These are phyloP conservation scores for Graptemys geographica DNA, from an alignment of 2,797 vertebrate species.

Conservation along the genomic window DNA sequence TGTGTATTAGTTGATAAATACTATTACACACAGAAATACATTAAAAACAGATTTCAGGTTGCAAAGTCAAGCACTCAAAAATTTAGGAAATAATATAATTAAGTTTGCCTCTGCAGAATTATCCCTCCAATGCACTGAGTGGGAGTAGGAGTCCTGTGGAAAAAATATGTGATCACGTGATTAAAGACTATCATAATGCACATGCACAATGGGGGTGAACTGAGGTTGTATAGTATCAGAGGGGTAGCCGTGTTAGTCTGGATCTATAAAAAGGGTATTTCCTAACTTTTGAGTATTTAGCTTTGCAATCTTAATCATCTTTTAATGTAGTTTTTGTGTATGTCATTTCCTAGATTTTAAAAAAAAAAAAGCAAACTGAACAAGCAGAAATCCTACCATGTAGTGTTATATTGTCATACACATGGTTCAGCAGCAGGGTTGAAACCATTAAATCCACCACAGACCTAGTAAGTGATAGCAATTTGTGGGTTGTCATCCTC, in stretches of 20 bases:
- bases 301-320: not conserved
- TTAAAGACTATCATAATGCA: not conserved
- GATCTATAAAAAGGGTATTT: not conserved
- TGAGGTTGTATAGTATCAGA: not conserved
- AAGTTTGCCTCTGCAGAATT: not conserved
- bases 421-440: not conserved
- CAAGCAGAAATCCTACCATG: not conserved
- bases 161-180: not conserved
- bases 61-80: not conserved
- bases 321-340: not conserved
- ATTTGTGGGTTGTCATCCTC: not conserved
- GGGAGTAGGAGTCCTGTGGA: not conserved
- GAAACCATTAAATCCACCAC: not conserved
- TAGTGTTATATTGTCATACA: not conserved
- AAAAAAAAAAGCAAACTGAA: not conserved
- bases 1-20: constrained; percentile 2
- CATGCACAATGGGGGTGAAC: not conserved
- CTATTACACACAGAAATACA: not conserved
- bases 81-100: not conserved
- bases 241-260: too few relatives aligned
- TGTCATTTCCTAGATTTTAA: not conserved
- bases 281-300: not conserved
- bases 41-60: not conserved
- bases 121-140: not conserved
- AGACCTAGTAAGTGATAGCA: not conserved